phyloP scores from a whole-genome alignment of 2,888 invertebrate genomes.

The Philhelius pedissequus region DNA sequence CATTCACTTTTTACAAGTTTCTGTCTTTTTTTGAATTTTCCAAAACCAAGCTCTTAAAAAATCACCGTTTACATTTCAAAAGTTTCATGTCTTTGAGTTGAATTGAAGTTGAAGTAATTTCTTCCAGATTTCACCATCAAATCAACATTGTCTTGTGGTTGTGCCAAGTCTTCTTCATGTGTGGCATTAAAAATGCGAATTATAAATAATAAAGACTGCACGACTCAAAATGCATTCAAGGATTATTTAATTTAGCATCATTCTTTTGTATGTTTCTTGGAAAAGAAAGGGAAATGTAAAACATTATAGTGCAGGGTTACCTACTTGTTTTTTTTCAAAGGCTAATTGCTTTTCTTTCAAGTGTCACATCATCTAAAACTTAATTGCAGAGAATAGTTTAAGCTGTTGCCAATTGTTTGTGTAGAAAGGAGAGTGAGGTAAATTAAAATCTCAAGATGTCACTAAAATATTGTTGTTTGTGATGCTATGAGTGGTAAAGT shows the following conservation, averaged over 20 bases:
- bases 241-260: constrained; percentile 3
- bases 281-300: neutral
- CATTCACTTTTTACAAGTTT: too few relatives aligned
- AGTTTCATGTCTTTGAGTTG: constrained; percentile 8
- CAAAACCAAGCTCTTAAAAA: too few relatives aligned
- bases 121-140: constrained; percentile 6
- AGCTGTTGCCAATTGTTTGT: too few relatives aligned
- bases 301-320: neutral
- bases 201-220: too few relatives aligned
- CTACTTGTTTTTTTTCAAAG: neutral
- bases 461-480: constrained; percentile 10
- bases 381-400: neutral
- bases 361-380: neutral
- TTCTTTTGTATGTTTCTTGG: too few relatives aligned
- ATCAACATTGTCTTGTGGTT: neutral
- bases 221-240: neutral
- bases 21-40: too few relatives aligned
- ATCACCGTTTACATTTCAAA: neutral
- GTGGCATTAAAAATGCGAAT: neutral
- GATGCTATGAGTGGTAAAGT: neutral
- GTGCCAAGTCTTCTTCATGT: neutral
- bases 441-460: constrained; percentile 30
- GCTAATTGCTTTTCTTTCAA: neutral
- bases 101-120: constrained; percentile 29
- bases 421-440: neutral